Conservation (phyloP, 2,888 invertebrate species). For the Maniola hyperantus region DNA sequence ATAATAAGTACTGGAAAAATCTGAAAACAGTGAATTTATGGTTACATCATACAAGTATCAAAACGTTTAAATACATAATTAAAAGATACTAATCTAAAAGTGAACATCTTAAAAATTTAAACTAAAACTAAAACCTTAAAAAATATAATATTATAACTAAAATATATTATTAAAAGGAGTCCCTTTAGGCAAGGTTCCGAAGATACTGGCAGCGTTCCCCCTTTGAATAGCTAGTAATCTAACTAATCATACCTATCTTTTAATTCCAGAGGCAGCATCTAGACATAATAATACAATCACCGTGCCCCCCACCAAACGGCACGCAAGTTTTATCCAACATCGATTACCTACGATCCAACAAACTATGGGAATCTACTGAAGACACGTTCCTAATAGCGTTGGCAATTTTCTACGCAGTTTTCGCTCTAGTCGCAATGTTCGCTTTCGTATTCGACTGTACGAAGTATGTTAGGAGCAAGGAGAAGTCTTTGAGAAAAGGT, state of each 20-base stretch:
- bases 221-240: too few relatives aligned
- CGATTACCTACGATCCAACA: slow-evolving; percentile 64
- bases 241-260: background rate
- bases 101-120: too few relatives aligned
- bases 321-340: slow-evolving; percentile 84
- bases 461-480: slow-evolving; percentile 77
- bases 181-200: too few relatives aligned
- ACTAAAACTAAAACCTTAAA: too few relatives aligned
- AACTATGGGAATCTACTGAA: slow-evolving; percentile 77
- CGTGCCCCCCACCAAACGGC: slow-evolving; percentile 91
- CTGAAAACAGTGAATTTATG: too few relatives aligned
- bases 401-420: slow-evolving; percentile 83
- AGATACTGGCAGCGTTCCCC: too few relatives aligned
- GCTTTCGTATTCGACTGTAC: slow-evolving; percentile 84
- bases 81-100: too few relatives aligned
- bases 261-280: slow-evolving; percentile 88
- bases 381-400: slow-evolving; percentile 84
- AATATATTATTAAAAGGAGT: too few relatives aligned
- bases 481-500: slow-evolving; percentile 73
- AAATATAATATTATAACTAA: too few relatives aligned
- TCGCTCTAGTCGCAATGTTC: slow-evolving; percentile 83
- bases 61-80: too few relatives aligned
- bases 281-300: slow-evolving; percentile 92
- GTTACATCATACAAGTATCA: too few relatives aligned
- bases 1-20: too few relatives aligned